Conservation (phyloP, 1,140 invertebrate genomes). For the Lepidurus arcticus region DNA sequence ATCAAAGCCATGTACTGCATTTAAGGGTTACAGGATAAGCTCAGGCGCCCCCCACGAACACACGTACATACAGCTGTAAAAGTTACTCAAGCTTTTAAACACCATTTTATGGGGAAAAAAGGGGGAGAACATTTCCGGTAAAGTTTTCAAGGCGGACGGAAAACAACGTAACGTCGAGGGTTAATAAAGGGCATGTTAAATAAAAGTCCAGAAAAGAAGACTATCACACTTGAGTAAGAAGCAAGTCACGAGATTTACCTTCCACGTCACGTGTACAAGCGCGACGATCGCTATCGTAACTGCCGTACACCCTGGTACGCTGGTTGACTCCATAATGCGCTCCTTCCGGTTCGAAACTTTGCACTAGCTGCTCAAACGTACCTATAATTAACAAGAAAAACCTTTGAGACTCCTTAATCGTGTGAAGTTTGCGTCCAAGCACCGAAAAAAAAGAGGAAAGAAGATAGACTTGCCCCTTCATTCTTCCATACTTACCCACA, state of each 20-base stretch:
- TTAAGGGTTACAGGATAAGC: constrained; percentile 21
- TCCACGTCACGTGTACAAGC: not conserved
- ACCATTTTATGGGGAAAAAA: not conserved
- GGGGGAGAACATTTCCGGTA: not conserved
- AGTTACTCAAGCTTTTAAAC: constrained; percentile 2
- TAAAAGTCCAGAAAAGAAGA: not conserved
- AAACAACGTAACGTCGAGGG: not conserved
- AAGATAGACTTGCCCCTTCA: not conserved
- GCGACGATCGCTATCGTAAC: not conserved
- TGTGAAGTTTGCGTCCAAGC: not conserved
- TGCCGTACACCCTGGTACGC: not conserved
- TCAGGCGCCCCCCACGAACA: not conserved
- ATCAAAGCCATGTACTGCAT: constrained; percentile 21
- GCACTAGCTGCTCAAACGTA: constrained; percentile 12
- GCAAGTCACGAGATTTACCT: constrained; percentile 8
- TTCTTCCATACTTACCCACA: not conserved
- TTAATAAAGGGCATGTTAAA: not conserved
- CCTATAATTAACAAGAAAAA: not conserved
- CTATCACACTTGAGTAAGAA: constrained; percentile 22
- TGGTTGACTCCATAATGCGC: not conserved
- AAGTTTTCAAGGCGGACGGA: constrained; percentile 6
- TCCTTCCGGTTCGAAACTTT: not conserved
- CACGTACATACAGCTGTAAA: not conserved
- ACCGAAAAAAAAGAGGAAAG: not conserved
- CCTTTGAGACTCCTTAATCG: not conserved